Evolutionary conservation across 2,113 vertebrate genomes (phyloP).

Genomic region (Macheiramphus alcinus): DNA sequence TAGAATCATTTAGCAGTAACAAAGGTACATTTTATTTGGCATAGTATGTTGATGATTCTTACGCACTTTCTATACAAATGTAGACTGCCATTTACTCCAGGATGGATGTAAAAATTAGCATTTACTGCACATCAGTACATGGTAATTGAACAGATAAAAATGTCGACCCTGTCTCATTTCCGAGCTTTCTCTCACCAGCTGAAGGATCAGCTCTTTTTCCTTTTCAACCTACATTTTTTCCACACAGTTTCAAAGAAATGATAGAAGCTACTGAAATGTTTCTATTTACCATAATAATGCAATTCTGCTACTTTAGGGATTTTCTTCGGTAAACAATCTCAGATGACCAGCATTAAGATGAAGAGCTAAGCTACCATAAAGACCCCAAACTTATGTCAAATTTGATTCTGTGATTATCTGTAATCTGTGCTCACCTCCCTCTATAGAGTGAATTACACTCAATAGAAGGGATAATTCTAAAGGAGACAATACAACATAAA

Average conservation of each 20-base stretch:
- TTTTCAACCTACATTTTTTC: conserved; percentile 3
- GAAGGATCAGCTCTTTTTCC: not conserved
- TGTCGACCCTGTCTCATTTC: not conserved
- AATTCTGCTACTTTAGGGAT: conserved; percentile 8
- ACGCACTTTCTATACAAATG: not conserved
- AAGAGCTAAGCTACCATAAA: conserved; percentile 45
- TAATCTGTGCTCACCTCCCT: conserved; percentile 49
- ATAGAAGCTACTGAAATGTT: conserved; percentile 32
- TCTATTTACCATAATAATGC: conserved; percentile 45
- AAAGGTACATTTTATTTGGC: not conserved
- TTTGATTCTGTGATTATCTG: conserved; percentile 31
- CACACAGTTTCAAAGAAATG: conserved; percentile 5
- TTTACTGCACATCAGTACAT: not conserved
- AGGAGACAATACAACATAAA: conserved; percentile 60
- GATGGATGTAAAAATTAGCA: not conserved
- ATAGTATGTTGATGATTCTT: not conserved
- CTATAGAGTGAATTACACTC: conserved; percentile 19
- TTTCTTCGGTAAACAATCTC: conserved; percentile 25
- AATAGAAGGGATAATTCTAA: conserved; percentile 49
- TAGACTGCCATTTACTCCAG: not conserved
- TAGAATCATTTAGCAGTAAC: not conserved
- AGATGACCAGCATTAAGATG: conserved; percentile 31
- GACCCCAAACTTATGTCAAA: conserved; percentile 31
- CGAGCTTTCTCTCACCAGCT: not conserved
- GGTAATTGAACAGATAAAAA: not conserved